phyloP scores from a whole-genome alignment of 2,888 invertebrate species.

The Sclerodermus sp. region DNA sequence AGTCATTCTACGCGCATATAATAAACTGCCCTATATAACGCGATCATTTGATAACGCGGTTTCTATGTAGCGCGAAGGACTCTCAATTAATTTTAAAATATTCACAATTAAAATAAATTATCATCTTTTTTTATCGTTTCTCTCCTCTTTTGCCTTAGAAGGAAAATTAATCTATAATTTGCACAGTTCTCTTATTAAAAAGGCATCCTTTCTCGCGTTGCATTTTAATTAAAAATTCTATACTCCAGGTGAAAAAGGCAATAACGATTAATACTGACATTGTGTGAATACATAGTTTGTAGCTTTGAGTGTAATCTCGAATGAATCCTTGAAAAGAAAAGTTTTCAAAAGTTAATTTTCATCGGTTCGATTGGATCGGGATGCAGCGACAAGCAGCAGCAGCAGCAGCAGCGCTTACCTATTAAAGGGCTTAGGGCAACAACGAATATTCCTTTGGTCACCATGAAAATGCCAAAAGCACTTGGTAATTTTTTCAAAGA shows the following conservation, averaged over 20 bases:
- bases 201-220: conserved; percentile 7
- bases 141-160: too few relatives aligned
- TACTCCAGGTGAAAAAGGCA: conserved; percentile 34
- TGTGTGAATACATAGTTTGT: conserved; percentile 48
- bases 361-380: too few relatives aligned
- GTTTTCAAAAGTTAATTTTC: too few relatives aligned
- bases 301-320: conserved; percentile 48
- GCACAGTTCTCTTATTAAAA: background rate
- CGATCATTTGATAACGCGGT: too few relatives aligned
- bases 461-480: conserved; percentile 77
- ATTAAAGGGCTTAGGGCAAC: conserved; percentile 68
- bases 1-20: too few relatives aligned
- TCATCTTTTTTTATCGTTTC: too few relatives aligned
- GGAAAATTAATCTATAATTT: background rate
- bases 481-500: conserved; percentile 73
- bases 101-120: too few relatives aligned
- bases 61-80: too few relatives aligned
- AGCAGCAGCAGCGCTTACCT: too few relatives aligned
- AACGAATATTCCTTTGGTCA: conserved; percentile 74
- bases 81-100: too few relatives aligned
- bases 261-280: conserved; percentile 45
- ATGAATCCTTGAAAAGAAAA: conserved; percentile 52
- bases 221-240: conserved; percentile 28
- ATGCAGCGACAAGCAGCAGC: too few relatives aligned
- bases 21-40: too few relatives aligned